phyloP scores from a whole-genome alignment of 2,113 vertebrate genomes.

The Pomatostomus ruficeps region DNA sequence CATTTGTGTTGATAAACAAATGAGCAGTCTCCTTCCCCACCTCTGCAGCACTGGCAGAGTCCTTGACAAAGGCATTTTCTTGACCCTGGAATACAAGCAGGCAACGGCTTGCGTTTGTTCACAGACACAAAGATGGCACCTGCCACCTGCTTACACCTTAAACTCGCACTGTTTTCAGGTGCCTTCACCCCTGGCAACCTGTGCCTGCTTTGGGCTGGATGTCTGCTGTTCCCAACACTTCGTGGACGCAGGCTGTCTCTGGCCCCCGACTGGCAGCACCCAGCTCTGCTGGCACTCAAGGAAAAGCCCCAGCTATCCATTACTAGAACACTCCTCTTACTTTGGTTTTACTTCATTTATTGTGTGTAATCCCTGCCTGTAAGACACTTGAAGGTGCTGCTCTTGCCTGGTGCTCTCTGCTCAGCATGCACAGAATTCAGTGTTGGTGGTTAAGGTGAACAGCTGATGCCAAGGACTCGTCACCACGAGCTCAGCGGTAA shows the following conservation, averaged over 20 bases:
- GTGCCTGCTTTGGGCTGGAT: background rate
- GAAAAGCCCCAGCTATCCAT: background rate
- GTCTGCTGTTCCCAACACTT: background rate
- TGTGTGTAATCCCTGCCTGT: background rate
- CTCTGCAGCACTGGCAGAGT: background rate
- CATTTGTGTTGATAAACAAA: background rate
- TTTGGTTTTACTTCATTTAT: background rate
- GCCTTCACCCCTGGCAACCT: background rate
- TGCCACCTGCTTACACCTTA: background rate
- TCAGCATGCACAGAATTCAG: background rate
- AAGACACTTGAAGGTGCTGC: background rate
- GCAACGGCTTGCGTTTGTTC: background rate
- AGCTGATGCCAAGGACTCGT: background rate
- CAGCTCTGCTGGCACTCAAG: background rate
- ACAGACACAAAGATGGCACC: background rate
- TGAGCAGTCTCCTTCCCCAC: background rate
- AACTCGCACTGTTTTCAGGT: background rate
- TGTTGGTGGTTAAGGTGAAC: background rate
- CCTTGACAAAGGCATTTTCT: background rate
- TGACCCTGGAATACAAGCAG: background rate
- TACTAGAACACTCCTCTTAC: background rate
- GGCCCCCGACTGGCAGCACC: background rate
- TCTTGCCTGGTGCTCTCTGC: background rate
- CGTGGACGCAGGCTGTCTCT: background rate
- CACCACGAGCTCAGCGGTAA: rapidly evolving